Percentiles rank a stretch among this genome's conserved stretches.
phyloP scores from a whole-genome alignment of 2,113 vertebrate species.

The Menura novaehollandiae region DNA sequence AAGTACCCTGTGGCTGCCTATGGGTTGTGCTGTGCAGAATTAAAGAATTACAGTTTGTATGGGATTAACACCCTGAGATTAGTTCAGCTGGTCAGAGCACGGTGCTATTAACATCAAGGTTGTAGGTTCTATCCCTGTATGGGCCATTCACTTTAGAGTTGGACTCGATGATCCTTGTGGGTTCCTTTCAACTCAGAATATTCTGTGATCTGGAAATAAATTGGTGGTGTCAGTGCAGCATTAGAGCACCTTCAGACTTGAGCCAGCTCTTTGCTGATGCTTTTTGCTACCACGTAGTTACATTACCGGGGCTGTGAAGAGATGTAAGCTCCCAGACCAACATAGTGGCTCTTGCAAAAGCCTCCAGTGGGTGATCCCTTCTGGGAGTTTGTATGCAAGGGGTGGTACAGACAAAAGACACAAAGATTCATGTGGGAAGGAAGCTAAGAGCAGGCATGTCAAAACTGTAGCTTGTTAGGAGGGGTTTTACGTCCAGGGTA shows the following conservation, averaged over 20 bases:
- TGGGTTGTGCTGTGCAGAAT: background rate
- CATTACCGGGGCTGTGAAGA: accelerated
- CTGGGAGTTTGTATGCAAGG: background rate
- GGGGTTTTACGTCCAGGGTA: background rate
- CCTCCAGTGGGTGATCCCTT: background rate
- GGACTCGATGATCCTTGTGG: background rate
- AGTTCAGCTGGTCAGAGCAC: background rate
- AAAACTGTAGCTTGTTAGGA: background rate
- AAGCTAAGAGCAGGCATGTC: background rate
- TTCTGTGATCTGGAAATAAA: background rate
- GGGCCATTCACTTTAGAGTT: background rate
- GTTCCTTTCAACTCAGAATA: background rate
- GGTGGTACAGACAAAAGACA: background rate
- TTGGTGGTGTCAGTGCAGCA: background rate
- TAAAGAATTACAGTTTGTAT: background rate
- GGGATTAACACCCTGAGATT: background rate
- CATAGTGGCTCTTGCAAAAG: background rate
- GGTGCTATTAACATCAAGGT: background rate
- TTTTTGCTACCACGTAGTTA: background rate
- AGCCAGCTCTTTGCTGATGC: background rate
- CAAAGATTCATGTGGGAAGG: background rate
- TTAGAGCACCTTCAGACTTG: background rate
- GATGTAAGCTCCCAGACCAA: background rate
- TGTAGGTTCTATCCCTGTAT: background rate
- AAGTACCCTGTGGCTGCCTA: background rate